These are phyloP conservation scores for Zosterops lateralis DNA, from an alignment of 2,113 vertebrate genomes.

Conservation along the genomic window DNA sequence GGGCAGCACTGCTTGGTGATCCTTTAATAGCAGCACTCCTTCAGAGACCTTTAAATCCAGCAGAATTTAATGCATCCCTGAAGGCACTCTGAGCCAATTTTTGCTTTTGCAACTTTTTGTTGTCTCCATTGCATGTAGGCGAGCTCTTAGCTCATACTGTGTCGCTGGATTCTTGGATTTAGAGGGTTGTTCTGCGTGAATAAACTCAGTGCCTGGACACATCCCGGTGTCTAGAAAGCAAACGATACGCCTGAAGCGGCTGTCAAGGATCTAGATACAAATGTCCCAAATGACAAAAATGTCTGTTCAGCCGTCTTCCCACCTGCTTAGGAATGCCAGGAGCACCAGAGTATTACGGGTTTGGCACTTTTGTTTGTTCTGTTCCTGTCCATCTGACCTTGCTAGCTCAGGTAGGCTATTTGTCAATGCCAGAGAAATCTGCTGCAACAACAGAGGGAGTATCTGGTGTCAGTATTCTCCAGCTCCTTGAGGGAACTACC, in stretches of 20 bases:
- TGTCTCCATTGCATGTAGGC: background rate
- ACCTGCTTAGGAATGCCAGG: background rate
- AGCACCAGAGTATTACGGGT: background rate
- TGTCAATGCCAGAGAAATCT: constrained; percentile 34
- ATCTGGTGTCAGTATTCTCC: constrained; percentile 44
- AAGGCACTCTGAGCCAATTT: background rate
- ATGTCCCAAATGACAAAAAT: background rate
- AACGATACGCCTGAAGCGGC: background rate
- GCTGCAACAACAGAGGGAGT: constrained; percentile 24
- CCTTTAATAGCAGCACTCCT: background rate
- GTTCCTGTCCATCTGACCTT: constrained; percentile 37
- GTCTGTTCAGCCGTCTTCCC: background rate
- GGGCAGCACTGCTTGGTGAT: background rate
- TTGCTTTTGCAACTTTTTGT: background rate
- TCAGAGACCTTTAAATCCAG: background rate
- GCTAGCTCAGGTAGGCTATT: constrained; percentile 11
- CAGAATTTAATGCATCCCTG: background rate
- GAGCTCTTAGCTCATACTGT: background rate
- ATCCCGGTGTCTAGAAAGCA: constrained; percentile 14
- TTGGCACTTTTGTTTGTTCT: constrained; percentile 27
- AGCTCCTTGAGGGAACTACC: constrained; percentile 21
- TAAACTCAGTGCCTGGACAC: background rate
- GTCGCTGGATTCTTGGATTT: background rate
- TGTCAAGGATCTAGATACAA: background rate
- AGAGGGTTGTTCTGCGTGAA: background rate